Conservation (phyloP, 2,113 vertebrate genomes). For the Agelaius phoeniceus region DNA sequence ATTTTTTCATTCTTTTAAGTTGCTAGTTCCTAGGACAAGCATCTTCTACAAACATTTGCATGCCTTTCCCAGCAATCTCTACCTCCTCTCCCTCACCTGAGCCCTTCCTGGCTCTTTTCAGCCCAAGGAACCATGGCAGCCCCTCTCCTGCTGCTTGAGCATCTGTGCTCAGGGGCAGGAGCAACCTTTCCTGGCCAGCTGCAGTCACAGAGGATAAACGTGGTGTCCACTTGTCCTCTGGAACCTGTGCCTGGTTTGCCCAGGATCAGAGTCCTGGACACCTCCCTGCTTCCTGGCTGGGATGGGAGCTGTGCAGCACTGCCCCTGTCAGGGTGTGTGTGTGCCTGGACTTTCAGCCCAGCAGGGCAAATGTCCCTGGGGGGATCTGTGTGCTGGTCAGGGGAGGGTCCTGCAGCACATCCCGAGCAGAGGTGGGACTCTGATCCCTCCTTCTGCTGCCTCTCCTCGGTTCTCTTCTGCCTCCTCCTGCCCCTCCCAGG, state of each 20-base stretch:
- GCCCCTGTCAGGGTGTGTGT: neutral
- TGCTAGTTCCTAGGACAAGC: neutral
- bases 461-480: neutral
- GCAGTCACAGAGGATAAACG: neutral
- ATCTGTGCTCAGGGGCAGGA: neutral
- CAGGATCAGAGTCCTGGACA: neutral
- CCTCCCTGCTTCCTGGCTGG: neutral
- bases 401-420: neutral
- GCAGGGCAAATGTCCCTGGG: neutral
- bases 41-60: neutral
- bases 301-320: neutral
- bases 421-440: neutral
- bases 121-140: neutral
- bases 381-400: neutral
- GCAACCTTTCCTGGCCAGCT: neutral
- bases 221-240: neutral
- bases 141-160: neutral
- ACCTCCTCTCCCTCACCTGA: neutral
- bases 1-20: neutral
- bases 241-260: neutral
- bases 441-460: neutral
- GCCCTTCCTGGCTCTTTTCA: neutral
- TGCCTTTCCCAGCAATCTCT: neutral
- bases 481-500: neutral
- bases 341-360: neutral